phyloP scores from a whole-genome alignment of 2,113 vertebrate species.

The zebrafish (Danio rerio) region GRCz12tu NC_133179.1:11508001-11508500 shows the following conservation, averaged over 20 bases:
- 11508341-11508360: conserved; percentile 58
- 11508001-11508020: no score
- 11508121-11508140: no score
- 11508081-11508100: no score
- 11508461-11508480: conserved; percentile 41
- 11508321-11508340: conserved; percentile 26
- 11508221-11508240: conserved; percentile 42
- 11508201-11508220: conserved; percentile 52
- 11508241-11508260: conserved; percentile 50
- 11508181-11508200: conserved; percentile 51
- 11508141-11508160: no score
- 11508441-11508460: conserved; percentile 44
- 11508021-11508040: no score
- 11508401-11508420: conserved; percentile 55
- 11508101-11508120: no score
- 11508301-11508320: conserved; percentile 47
- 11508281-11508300: conserved; percentile 54
- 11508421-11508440: conserved; percentile 52
- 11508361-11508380: conserved; percentile 54
- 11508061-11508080: no score
- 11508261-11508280: conserved; percentile 58
- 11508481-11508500: not conserved
- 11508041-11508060: no score
- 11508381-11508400: conserved; percentile 54
- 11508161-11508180: conserved; percentile 61